Conservation (phyloP, 2,113 vertebrate genomes). For the Menura novaehollandiae region DNA sequence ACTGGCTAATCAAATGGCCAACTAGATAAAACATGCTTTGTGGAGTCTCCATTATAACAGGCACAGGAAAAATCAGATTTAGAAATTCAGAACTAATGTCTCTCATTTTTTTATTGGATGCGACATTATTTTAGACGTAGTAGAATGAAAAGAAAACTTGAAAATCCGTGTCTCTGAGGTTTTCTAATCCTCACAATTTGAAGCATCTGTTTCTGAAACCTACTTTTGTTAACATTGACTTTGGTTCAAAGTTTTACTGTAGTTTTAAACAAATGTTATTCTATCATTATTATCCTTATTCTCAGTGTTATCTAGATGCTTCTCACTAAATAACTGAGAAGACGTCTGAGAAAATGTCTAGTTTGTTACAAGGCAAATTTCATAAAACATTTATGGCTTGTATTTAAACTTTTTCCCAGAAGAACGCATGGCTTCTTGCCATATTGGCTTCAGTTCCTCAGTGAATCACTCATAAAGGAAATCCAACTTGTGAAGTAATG, state of each 20-base stretch:
- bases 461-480: conserved; percentile 32
- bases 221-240: not conserved
- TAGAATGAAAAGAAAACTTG: not conserved
- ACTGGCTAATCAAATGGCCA: not conserved
- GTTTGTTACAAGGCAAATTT: conserved; percentile 5
- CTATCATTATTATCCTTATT: not conserved
- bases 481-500: conserved; percentile 8
- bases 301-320: not conserved
- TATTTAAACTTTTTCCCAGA: not conserved
- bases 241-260: not conserved
- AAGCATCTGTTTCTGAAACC: not conserved
- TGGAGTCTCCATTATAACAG: not conserved
- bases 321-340: not conserved
- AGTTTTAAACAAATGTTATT: not conserved
- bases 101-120: not conserved
- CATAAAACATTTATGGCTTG: not conserved
- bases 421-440: not conserved
- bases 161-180: not conserved
- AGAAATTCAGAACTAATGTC: not conserved
- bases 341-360: not conserved
- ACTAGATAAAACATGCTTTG: not conserved
- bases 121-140: not conserved
- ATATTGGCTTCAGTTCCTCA: not conserved
- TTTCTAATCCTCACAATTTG: not conserved
- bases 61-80: not conserved